A percentile compares a stretch with the other conserved stretches of the same genome.
These are phyloP conservation scores for Crematogaster levior DNA, from an alignment of 2,888 invertebrate species.

Conservation along the genomic window DNA sequence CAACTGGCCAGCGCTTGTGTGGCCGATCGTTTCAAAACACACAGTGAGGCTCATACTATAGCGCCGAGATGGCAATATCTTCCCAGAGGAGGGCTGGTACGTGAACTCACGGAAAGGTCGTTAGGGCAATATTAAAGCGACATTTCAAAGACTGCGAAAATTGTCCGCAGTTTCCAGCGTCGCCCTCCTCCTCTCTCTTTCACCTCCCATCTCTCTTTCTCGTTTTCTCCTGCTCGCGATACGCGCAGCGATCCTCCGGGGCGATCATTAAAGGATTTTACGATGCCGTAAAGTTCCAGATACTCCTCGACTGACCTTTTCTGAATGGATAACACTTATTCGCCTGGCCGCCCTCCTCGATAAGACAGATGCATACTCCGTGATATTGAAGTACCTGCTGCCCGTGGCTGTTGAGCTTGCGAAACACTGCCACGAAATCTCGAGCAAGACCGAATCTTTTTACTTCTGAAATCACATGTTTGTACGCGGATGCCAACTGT, in stretches of 20 bases:
- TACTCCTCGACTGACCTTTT: conserved; percentile 69
- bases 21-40: conserved; percentile 3
- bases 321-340: conserved; percentile 57
- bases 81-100: conserved; percentile 18
- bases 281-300: conserved; percentile 65
- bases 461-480: background rate
- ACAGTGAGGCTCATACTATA: background rate
- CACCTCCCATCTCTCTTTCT: conserved; percentile 8
- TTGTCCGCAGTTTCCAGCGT: conserved; percentile 36
- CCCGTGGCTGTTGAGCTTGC: conserved; percentile 12
- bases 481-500: background rate
- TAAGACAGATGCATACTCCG: conserved; percentile 34
- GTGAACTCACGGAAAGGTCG: conserved; percentile 42
- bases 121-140: conserved; percentile 63
- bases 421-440: background rate
- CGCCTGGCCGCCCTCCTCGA: conserved; percentile 38
- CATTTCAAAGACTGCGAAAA: conserved; percentile 54
- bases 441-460: background rate
- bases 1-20: conserved; percentile 13
- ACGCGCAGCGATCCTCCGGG: conserved; percentile 51
- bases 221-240: conserved; percentile 26
- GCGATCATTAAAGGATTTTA: conserved; percentile 72
- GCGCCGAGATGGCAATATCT: conserved; percentile 34
- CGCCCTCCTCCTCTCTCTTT: conserved; percentile 22
- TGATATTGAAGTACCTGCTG: conserved; percentile 33